phyloP scores from a whole-genome alignment of 1,140 invertebrate species.

The Drosophila mauritiana region DNA sequence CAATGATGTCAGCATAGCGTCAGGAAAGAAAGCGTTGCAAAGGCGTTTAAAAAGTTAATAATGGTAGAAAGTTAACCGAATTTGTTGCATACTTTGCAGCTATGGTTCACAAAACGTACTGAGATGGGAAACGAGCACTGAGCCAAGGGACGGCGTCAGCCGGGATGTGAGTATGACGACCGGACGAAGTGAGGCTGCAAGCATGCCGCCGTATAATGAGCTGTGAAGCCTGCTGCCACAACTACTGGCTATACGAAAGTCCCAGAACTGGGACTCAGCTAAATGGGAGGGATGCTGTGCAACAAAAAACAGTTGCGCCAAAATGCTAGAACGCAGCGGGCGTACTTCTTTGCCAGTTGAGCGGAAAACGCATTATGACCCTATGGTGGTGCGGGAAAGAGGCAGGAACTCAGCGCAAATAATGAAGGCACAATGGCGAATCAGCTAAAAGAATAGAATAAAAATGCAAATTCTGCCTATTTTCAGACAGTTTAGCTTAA shows the following conservation, averaged over 20 bases:
- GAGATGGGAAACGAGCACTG: conserved; percentile 30
- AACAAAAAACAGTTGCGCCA: conserved; percentile 59
- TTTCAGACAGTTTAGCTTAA: conserved; percentile 30
- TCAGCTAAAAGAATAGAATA: conserved; percentile 34
- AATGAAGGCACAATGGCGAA: conserved; percentile 28
- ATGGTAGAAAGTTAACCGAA: conserved; percentile 78
- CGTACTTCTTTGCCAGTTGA: conserved; percentile 52
- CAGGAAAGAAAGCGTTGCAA: conserved; percentile 6
- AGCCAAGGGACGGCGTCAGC: conserved; percentile 12
- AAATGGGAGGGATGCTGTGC: conserved; percentile 46
- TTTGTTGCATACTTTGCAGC: conserved; percentile 79
- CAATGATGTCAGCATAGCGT: conserved; percentile 36
- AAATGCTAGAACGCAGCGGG: conserved; percentile 78
- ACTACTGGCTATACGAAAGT: conserved; percentile 32
- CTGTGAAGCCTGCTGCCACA: conserved; percentile 45
- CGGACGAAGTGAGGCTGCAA: conserved; percentile 30
- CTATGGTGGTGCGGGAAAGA: neutral
- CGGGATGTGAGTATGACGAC: conserved; percentile 5
- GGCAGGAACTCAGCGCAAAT: conserved; percentile 8
- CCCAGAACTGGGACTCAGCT: conserved; percentile 54
- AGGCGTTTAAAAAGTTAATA: conserved; percentile 79
- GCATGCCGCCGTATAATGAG: conserved; percentile 69
- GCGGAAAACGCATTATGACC: conserved; percentile 25
- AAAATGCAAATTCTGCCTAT: conserved; percentile 38
- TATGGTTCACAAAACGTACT: conserved; percentile 75